phyloP scores from a whole-genome alignment of 2,797 vertebrate genomes.

The Pyrocephalus nanus region DNA sequence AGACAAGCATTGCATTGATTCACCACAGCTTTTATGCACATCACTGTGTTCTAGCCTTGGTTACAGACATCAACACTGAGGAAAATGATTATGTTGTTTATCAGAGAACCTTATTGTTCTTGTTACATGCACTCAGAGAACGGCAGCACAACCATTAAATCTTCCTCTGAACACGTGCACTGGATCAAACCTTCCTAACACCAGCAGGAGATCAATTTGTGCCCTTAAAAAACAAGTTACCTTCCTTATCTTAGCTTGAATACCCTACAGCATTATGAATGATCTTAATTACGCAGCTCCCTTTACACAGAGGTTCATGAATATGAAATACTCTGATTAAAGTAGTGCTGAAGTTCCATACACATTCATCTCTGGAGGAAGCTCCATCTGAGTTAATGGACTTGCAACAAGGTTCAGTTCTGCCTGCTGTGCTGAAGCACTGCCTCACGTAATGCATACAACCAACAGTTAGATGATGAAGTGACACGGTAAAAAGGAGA shows the following conservation, averaged over 20 bases:
- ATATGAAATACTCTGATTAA: slow-evolving; percentile 17
- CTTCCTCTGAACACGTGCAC: neutral
- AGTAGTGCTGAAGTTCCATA: neutral
- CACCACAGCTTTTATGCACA: neutral
- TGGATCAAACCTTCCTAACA: neutral
- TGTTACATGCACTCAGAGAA: neutral
- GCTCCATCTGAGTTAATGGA: neutral
- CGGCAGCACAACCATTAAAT: neutral
- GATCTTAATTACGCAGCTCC: slow-evolving; percentile 16
- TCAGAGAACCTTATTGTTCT: neutral
- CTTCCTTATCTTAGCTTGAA: slow-evolving; percentile 14
- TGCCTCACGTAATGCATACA: neutral
- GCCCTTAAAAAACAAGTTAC: slow-evolving; percentile 10
- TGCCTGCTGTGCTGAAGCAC: neutral
- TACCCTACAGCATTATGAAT: slow-evolving; percentile 3
- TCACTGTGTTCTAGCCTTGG: neutral
- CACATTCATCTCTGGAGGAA: slow-evolving; percentile 22
- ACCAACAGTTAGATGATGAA: neutral
- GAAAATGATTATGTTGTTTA: neutral
- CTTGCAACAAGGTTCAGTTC: neutral
- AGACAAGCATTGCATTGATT: neutral
- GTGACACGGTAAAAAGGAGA: neutral
- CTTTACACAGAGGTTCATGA: slow-evolving; percentile 1
- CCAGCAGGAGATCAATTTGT: neutral
- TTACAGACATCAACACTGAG: neutral